Base-by-base conservation (phyloP, 2,113 vertebrate species). In the Sialia sialis region DNA sequence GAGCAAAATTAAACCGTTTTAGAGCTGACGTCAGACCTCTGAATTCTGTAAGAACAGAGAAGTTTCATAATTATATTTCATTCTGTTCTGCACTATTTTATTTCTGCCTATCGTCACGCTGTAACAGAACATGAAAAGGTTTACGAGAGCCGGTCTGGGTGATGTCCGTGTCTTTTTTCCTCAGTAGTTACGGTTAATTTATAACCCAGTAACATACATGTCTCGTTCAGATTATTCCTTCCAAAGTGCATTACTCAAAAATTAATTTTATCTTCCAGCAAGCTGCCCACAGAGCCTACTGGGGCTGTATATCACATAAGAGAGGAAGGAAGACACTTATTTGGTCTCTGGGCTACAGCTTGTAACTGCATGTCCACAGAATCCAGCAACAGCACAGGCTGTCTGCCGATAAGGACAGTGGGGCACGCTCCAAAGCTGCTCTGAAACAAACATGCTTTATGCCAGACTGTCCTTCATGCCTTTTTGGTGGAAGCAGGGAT, bases 241-340 rank as follows among this genome's bases (percentile, higher is more conserved):
- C 94, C 92, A 95, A 94, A 1, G 7, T 62, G 68, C 94, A 90
- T 95, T 94, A 96, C 68, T 96, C 94, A 95, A 95, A 96, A 94
- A 95, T 95, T 97, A 91, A 96, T 96, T 95, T 97, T 96, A 95
- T 95, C 95, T 95, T 95, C 90, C 88, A 93, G 85, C 79, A 94
- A 90, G 95, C 92, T 95, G 93, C 93, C 90, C 72, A 74, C 1
- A 0, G 75, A 94, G 72, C 64, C 94, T 94, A 60, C 68, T 1
- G 0, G 38, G 87, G 82, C 68, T 88, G 93, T 94, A 80, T 85
- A 95, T 95, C 95, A 95, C 27, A 0, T 5, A 74, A 55, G 64
- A 93, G 67, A 88, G 66, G 82, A 88, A 89, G 77, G 77, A 74
- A 93, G 82, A 56, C 70, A 84, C 81, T 91, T 86, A 85, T 68